phyloP scores from a whole-genome alignment of 2,888 invertebrate genomes.

The Limnephilus marmoratus region DNA sequence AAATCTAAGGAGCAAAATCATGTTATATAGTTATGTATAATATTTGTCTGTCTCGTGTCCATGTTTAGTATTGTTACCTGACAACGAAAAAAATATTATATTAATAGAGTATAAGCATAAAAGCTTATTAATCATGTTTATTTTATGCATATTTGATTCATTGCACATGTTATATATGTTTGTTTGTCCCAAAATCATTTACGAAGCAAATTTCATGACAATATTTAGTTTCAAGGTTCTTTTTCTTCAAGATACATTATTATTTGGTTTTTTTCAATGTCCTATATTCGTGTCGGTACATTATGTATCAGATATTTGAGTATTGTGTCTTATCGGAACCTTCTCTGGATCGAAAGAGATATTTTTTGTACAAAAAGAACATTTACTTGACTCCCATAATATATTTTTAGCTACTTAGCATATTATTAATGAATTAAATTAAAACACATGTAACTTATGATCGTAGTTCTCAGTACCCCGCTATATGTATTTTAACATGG shows the following conservation, averaged over 20 bases:
- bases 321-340: not conserved
- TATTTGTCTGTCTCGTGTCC: not conserved
- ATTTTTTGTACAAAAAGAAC: not conserved
- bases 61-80: constrained; percentile 4
- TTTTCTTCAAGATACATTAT: not conserved
- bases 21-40: not conserved
- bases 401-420: not conserved
- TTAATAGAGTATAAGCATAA: not conserved
- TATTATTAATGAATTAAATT: not conserved
- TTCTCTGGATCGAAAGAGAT: not conserved
- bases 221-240: constrained; percentile 11
- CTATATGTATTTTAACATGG: not conserved
- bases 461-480: not conserved
- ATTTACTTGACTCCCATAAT: not conserved
- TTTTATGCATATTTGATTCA: not conserved
- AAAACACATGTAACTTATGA: not conserved
- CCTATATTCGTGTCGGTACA: not conserved
- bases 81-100: constrained; percentile 12
- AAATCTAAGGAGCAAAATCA: not conserved
- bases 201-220: constrained; percentile 22
- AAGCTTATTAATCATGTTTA: not conserved
- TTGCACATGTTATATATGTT: not conserved
- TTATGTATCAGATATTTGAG: not conserved
- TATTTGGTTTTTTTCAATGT: not conserved
- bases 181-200: not conserved